Evolutionary conservation across 2,113 vertebrate species (phyloP), one percentile per base, ranked within the genome.

Genomic region (Datnioides undecimradiatus): DNA sequence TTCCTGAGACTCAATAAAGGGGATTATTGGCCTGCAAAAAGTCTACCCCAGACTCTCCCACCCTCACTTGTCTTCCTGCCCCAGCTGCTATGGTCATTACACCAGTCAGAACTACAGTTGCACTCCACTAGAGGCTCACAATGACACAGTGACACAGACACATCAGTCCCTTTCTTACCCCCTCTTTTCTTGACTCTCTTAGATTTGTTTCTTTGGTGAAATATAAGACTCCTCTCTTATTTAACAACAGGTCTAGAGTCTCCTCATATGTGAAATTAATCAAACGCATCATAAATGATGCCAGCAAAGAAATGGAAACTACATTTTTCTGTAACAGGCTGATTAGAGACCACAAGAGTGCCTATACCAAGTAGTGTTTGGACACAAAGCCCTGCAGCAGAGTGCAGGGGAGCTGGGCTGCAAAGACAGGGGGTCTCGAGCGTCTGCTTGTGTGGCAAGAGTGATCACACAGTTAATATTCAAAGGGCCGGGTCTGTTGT

Each of bases 391-490:
- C 82, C 74, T 33, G 41, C 55, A 82, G 55, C 68, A 52, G 78
- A 89, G 82, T 43, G 57, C 69, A 85, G 68, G 66, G 79, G 88
- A 84, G 73, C 80, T 60, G 63, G 67, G 60, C 64, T 72, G 69
- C 36, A 64, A 41, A 70, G 78, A 87, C 65, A 70, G 83, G 80
- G 83, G 77, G 74, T 91, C 90, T 76, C 27, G 48, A 84, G 87
- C 76, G 64, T 43, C 94, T 93, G 68, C 92, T 89, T 94, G 93
- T 95, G 94, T 95, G 94, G 93, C 87, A 90, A 90, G 86, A 93
- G 82, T 90, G 92, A 94, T 94, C 92, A 93, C 93, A 94, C 91
- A 87, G 94, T 95, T 94, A 92, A 95, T 94, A 94, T 94, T 95
- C 92, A 95, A 94, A 93, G 88, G 90, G 85, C 88, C 51, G 73